Evolutionary conservation across 2,113 vertebrate species (phyloP), one percentile per base, ranked within the genome.

Genomic region (Amphiprion ocellaris): DNA sequence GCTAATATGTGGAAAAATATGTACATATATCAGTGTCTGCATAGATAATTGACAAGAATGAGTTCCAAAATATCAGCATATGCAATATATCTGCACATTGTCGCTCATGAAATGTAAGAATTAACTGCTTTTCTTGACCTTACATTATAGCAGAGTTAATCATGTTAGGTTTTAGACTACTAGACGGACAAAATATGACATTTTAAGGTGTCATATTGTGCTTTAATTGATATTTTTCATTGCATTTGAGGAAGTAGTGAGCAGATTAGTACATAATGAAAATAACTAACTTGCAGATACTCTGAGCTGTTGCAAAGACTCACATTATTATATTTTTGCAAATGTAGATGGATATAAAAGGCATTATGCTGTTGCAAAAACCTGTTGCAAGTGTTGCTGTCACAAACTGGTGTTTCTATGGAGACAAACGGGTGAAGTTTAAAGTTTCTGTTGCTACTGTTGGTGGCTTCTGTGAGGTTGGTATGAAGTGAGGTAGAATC

Each of bases 401-500:
- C 2, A 19, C 46, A 3, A 26, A 1, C 2, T 4, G 0, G n/a
- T 49, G 28, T 60, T 63, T 49, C 26, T 52, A 14, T 7, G 16
- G 55, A 70, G 46, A 14, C 23, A 39, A 68, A 58, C 26, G 33
- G 9, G 16, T 68, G 54, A 83, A 68, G 26, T 73, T 83, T 60
- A 50, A 69, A 73, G 41, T 44, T 44, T 86, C 78, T 12, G 55
- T 61, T 10, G 56, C 50, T 75, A 41, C 59, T 73, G 67, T 23
- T 63, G 88, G 87, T 93, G 92, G 89, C 76, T 88, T 69, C 65
- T 77, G 67, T 81, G 85, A 81, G 77, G 55, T 79, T 78, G 81
- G 76, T 90, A 86, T 17, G 60, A 90, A 91, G 91, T 93, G 91
- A 88, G 74, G 76, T 93, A 74, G 85, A 87, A 92, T 75, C 79